A percentile compares a stretch with the other conserved stretches of the same genome.
These are phyloP conservation scores for Anabacerthia variegaticeps DNA, from an alignment of 2,797 vertebrate species.

Conservation along the genomic window DNA sequence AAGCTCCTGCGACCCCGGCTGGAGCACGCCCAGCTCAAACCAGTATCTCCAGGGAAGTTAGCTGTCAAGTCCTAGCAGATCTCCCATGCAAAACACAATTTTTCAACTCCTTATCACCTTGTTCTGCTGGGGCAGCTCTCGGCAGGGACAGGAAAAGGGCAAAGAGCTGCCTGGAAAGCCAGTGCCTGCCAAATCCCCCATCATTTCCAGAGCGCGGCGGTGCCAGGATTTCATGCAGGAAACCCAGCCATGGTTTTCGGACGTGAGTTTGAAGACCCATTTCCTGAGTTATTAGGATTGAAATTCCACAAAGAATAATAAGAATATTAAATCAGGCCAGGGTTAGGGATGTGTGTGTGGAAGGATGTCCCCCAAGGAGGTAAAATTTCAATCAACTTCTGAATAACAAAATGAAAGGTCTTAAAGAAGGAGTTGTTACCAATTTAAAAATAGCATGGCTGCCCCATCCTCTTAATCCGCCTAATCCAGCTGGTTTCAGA, in stretches of 20 bases:
- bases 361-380: neutral
- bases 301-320: slow-evolving; percentile 9
- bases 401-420: neutral
- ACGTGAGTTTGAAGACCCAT: slow-evolving; percentile 55
- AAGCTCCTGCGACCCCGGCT: accelerated
- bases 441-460: neutral
- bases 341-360: neutral
- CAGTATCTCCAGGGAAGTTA: slow-evolving; percentile 34
- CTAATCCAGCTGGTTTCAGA: neutral
- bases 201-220: neutral
- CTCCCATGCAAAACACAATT: slow-evolving; percentile 38
- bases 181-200: neutral
- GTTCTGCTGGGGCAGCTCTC: slow-evolving; percentile 24
- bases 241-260: neutral
- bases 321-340: neutral
- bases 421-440: neutral
- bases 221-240: slow-evolving; percentile 31
- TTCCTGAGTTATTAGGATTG: slow-evolving; percentile 52
- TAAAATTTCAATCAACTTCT: neutral
- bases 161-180: slow-evolving; percentile 3
- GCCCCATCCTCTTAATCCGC: neutral
- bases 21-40: slow-evolving; percentile 5
- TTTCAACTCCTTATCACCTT: slow-evolving; percentile 13
- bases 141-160: slow-evolving; percentile 44
- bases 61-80: slow-evolving; percentile 50